Percentiles rank a stretch among this genome's conserved stretches.
Evolutionary conservation across 1,140 invertebrate genomes (phyloP).

Genomic region (Apolygus lucorum): DNA sequence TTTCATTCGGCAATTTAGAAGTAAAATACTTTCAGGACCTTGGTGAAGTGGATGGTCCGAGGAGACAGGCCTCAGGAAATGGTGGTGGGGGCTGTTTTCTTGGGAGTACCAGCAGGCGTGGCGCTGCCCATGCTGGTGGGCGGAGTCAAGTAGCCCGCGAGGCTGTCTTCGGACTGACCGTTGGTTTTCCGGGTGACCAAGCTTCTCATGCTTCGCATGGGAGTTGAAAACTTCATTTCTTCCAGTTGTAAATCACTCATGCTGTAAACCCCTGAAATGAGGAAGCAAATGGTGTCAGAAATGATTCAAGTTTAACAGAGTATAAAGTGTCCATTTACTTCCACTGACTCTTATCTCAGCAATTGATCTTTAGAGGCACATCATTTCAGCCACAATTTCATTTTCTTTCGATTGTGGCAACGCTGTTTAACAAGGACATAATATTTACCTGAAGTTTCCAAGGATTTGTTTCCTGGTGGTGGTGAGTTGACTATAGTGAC

Average conservation of each 20-base stretch:
- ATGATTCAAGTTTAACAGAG: no score
- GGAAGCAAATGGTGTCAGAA: no score
- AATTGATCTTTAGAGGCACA: no score
- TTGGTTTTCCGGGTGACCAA: not conserved
- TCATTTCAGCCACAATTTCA: no score
- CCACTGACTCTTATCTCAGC: no score
- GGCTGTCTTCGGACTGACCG: constrained; percentile 32
- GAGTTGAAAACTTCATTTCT: constrained; percentile 25
- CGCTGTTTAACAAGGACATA: no score
- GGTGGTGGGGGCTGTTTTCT: not conserved
- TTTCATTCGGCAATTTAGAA: no score
- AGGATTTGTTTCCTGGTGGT: not conserved
- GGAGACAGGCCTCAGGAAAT: not conserved
- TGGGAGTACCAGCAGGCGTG: not conserved
- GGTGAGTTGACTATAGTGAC: constrained; percentile 15
- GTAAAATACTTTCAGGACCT: no score
- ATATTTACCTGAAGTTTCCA: no score
- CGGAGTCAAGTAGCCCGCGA: constrained; percentile 30
- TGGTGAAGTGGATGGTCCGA: no score
- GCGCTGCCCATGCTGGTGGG: constrained; percentile 21
- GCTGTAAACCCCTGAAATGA: constrained; percentile 13
- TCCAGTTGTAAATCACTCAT: constrained; percentile 22
- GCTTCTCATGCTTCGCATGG: constrained; percentile 23
- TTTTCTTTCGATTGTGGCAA: no score
- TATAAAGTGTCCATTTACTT: no score